phyloP scores from a whole-genome alignment of 2,888 invertebrate species.

The Tetranychus piercei region DNA sequence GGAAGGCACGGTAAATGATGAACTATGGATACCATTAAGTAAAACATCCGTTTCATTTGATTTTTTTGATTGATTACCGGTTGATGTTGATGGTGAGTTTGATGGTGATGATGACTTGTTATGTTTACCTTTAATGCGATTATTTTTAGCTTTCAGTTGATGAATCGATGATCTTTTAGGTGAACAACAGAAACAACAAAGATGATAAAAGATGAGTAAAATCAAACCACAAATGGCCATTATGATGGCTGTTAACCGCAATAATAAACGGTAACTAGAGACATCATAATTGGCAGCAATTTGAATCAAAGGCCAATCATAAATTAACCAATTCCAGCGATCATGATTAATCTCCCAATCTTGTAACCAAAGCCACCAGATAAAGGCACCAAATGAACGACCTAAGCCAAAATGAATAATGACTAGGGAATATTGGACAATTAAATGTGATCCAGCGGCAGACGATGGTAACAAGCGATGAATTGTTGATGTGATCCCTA shows the following conservation, averaged over 20 bases:
- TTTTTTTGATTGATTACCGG: neutral
- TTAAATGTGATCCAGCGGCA: constrained; percentile 18
- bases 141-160: neutral
- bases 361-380: constrained; percentile 17
- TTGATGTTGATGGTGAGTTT: neutral
- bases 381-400: constrained; percentile 17
- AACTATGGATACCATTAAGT: neutral
- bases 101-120: neutral
- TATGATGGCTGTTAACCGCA: constrained; percentile 15
- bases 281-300: constrained; percentile 14
- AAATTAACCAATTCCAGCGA: constrained; percentile 19
- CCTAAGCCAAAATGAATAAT: constrained; percentile 26
- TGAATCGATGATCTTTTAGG: neutral
- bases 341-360: constrained; percentile 17
- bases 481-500: constrained; percentile 30
- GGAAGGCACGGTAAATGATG: neutral
- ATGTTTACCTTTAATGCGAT: neutral
- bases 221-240: constrained; percentile 11
- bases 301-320: constrained; percentile 14
- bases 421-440: constrained; percentile 24
- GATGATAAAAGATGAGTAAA: constrained; percentile 16
- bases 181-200: constrained; percentile 15
- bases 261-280: constrained; percentile 17
- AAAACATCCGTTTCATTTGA: neutral
- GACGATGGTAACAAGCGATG: constrained; percentile 37